Evolutionary conservation across 92 coral and sea anemone genomes (phyloP).

Genomic region (Umimayanthus chanpuru): DNA sequence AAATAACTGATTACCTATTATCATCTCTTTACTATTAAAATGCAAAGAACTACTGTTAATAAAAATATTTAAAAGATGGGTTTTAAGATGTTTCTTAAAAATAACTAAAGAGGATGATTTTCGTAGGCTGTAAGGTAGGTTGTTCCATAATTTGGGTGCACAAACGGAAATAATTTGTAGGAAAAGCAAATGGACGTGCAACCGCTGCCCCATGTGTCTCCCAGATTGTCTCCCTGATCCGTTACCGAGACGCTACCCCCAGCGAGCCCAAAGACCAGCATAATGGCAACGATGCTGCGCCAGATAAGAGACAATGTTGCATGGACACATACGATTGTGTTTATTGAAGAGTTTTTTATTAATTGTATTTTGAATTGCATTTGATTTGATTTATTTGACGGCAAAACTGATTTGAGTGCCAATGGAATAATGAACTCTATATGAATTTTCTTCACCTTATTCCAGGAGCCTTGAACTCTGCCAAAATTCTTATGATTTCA

Average conservation of each 20-base stretch:
- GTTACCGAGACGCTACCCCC: background rate
- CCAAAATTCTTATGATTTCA: too few species aligned
- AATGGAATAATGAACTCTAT: background rate
- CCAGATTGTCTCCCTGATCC: background rate
- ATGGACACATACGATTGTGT: background rate
- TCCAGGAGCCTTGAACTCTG: background rate
- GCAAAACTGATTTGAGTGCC: background rate
- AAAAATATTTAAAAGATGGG: too few species aligned
- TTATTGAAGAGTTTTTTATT: background rate
- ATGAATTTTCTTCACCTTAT: background rate
- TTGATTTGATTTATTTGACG: background rate
- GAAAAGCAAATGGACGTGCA: background rate
- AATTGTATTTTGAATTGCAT: background rate
- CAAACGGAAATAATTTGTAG: too few species aligned
- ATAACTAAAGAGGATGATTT: too few species aligned
- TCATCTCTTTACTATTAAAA: too few species aligned
- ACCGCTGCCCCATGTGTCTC: background rate
- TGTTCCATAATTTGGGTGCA: too few species aligned
- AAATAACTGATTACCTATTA: too few species aligned
- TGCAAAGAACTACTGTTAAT: too few species aligned
- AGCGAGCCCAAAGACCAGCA: background rate
- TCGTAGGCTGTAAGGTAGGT: too few species aligned
- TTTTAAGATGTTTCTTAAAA: too few species aligned
- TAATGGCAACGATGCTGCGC: background rate
- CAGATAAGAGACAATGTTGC: background rate